Evolutionary conservation across 2,113 vertebrate species (phyloP).

Genomic region (Sakesphorus luctuosus): DNA sequence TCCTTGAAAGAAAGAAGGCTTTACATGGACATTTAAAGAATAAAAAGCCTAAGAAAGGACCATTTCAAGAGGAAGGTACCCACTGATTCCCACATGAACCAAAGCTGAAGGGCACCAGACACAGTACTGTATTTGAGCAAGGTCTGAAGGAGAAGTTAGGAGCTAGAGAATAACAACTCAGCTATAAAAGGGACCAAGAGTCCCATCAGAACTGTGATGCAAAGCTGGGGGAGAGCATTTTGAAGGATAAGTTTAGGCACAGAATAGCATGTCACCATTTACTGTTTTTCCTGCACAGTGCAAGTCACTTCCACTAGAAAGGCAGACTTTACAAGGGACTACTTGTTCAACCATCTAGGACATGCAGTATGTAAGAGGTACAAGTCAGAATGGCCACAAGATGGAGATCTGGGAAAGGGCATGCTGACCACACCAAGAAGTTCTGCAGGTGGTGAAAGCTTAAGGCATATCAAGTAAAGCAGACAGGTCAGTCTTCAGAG

Average conservation of each 20-base stretch:
- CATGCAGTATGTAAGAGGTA: accelerated
- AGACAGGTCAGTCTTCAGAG: neutral
- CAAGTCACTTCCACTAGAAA: neutral
- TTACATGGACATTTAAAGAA: neutral
- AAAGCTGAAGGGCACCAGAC: neutral
- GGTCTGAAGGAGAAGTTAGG: neutral
- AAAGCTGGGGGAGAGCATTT: neutral
- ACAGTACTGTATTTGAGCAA: neutral
- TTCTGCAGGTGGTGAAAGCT: neutral
- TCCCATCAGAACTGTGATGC: neutral
- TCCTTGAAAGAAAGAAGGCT: neutral
- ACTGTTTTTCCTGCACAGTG: neutral
- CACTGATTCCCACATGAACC: neutral
- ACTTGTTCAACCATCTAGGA: neutral
- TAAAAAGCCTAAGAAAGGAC: neutral
- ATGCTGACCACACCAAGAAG: neutral
- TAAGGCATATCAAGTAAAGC: neutral
- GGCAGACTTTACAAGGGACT: neutral
- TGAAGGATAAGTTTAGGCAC: neutral
- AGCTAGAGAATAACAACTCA: neutral
- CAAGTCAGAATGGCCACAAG: conserved; percentile 30
- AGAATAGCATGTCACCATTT: neutral
- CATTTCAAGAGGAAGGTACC: neutral
- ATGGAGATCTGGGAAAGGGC: conserved; percentile 53
- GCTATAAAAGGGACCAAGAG: neutral